These are phyloP conservation scores for Muscina levida DNA, from an alignment of 2,888 invertebrate genomes.

Conservation along the genomic window DNA sequence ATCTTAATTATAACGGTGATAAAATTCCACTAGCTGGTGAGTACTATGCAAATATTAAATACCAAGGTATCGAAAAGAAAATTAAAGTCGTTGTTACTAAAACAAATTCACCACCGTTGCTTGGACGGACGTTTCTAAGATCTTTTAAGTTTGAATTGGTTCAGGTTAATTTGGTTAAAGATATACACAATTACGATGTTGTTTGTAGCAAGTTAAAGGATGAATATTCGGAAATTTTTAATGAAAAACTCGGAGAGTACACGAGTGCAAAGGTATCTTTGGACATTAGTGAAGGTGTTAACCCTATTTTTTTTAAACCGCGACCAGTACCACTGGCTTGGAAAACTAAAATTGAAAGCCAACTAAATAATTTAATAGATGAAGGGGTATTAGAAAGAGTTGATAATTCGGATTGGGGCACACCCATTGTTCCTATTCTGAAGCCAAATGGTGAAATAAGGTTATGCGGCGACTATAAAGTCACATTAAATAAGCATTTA, in stretches of 20 bases:
- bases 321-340: constrained; percentile 39
- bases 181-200: too few species aligned
- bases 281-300: constrained; percentile 5
- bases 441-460: constrained; percentile 43
- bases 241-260: constrained; percentile 34
- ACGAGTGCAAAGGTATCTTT: constrained; percentile 29
- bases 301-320: constrained; percentile 36
- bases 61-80: too few species aligned
- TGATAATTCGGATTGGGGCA: constrained; percentile 53
- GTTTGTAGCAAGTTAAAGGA: constrained; percentile 38
- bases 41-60: too few species aligned
- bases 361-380: constrained; percentile 30
- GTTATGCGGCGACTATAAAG: constrained; percentile 42
- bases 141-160: too few species aligned
- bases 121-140: too few species aligned
- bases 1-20: constrained; percentile 37
- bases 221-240: constrained; percentile 48
- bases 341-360: constrained; percentile 44
- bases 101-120: constrained; percentile 20
- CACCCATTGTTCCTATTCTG: constrained; percentile 44
- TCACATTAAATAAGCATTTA: constrained; percentile 48
- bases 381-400: constrained; percentile 39
- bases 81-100: constrained; percentile 51
- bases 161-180: too few species aligned
- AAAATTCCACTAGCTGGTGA: too few species aligned